Evolutionary conservation across 2,888 invertebrate species (phyloP), one percentile per base, ranked within the genome.

Genomic region (Perizoma affinitatum): DNA sequence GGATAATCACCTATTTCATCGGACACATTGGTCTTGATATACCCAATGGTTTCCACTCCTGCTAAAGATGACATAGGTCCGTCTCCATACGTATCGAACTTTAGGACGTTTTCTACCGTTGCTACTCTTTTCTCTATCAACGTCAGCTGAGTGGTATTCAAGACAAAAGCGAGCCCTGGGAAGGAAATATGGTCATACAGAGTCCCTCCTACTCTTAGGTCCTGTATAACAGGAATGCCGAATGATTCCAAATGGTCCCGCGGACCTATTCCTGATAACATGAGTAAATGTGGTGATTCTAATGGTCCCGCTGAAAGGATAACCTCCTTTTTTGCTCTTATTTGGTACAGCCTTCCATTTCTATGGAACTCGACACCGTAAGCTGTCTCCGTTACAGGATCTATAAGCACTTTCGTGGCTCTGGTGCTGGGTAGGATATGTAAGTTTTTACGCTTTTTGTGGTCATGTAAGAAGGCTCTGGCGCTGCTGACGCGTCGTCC

Each of bases 201-300:
- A 46, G 94, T 94, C 76, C 94, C 84, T 4, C 96, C 96, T 0
- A 96, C 96, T 66, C 91, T 93, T 7, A 95, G 86, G 75, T 96
- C 93, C 67, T 93, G 83, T 45, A 96, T 80, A 0, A 95, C 92
- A 0, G 93, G 88, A 63, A 96, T 95, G 11, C 90, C 91, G 1
- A 94, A 75, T 4, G 93, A 83, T 63, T 92, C 74, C 53, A 95
- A 79, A 67, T 95, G 94, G 4, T 93, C 82, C 70, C 82, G 90
- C 0, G 96, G 95, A 0, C 96, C 96, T 8, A 96, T 82, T 0
- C 95, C 95, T 0, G 94, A 94, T 2, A 95, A 82, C 94, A 95
- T 94, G 11, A 95, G 73, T 8, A 97, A 79, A 81, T 97, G 96
- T 0, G 97, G 96, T 0, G 96, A 95, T 82, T 96, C 96, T 66